Evolutionary conservation across 2,888 invertebrate species (phyloP).

Genomic region (Eupeodes luniger): DNA sequence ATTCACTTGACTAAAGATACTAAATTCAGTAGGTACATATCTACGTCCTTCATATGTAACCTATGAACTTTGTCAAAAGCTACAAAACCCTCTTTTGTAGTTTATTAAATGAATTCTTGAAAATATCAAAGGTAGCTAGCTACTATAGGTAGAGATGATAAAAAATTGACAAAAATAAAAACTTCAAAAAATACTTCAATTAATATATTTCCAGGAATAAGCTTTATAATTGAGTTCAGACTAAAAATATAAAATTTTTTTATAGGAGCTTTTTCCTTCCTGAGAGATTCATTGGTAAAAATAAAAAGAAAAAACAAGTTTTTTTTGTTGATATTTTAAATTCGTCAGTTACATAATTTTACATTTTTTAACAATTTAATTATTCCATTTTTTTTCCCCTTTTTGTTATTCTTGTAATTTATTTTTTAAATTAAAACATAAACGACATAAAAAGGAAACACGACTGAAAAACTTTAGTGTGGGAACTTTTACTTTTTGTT

Average conservation of each 20-base stretch:
- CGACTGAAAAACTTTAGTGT: conserved; percentile 29
- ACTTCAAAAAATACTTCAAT: background rate
- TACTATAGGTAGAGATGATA: too few species aligned
- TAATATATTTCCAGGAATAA: background rate
- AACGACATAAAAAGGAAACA: background rate
- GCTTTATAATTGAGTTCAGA: background rate
- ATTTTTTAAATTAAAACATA: background rate
- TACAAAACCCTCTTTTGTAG: too few species aligned
- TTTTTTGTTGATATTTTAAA: background rate
- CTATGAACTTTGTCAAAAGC: too few species aligned
- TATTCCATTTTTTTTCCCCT: background rate
- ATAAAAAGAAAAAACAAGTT: background rate
- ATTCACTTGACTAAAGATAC: too few species aligned
- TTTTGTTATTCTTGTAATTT: background rate
- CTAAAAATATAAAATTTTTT: background rate
- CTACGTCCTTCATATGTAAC: too few species aligned
- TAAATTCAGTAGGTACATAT: too few species aligned
- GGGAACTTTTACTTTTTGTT: conserved; percentile 38
- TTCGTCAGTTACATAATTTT: background rate
- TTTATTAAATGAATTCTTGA: too few species aligned
- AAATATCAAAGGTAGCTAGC: too few species aligned
- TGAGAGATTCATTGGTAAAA: background rate
- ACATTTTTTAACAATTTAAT: conserved; percentile 9
- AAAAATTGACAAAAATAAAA: background rate
- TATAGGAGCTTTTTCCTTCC: too few species aligned